Conservation (phyloP, 2,888 invertebrate genomes). For the Drosophila rellima region DNA sequence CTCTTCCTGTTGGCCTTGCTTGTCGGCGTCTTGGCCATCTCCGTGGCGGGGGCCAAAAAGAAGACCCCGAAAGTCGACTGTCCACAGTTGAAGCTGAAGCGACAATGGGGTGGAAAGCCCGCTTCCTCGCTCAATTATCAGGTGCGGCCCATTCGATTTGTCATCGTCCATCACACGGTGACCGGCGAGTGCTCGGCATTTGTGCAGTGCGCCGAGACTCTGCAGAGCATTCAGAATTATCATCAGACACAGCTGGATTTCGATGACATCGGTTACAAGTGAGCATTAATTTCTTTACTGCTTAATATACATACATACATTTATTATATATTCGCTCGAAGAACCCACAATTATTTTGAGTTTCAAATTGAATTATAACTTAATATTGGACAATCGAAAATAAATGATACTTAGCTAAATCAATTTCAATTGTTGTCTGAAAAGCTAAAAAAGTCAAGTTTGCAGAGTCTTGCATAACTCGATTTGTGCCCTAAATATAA, state of each 20-base stretch:
- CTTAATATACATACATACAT: too few relatives aligned
- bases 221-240: constrained; percentile 86
- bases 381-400: too few relatives aligned
- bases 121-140: constrained; percentile 87
- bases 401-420: too few relatives aligned
- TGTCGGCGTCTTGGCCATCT: background rate
- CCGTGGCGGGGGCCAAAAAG: constrained; percentile 9
- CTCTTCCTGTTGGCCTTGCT: constrained; percentile 3
- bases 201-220: constrained; percentile 85
- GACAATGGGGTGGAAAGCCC: constrained; percentile 88
- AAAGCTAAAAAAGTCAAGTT: too few relatives aligned
- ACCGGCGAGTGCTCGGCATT: constrained; percentile 86
- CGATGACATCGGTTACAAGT: constrained; percentile 88
- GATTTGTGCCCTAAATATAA: too few relatives aligned
- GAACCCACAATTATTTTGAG: too few relatives aligned
- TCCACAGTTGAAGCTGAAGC: constrained; percentile 87
- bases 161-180: constrained; percentile 88
- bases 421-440: too few relatives aligned
- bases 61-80: constrained; percentile 78
- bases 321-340: too few relatives aligned
- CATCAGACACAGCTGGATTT: constrained; percentile 87
- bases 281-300: constrained; percentile 62
- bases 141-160: constrained; percentile 87
- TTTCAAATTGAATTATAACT: too few relatives aligned
- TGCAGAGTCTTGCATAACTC: too few relatives aligned